Evolutionary conservation across 1,140 invertebrate genomes (phyloP).

Genomic region (Zophobas atratus): DNA sequence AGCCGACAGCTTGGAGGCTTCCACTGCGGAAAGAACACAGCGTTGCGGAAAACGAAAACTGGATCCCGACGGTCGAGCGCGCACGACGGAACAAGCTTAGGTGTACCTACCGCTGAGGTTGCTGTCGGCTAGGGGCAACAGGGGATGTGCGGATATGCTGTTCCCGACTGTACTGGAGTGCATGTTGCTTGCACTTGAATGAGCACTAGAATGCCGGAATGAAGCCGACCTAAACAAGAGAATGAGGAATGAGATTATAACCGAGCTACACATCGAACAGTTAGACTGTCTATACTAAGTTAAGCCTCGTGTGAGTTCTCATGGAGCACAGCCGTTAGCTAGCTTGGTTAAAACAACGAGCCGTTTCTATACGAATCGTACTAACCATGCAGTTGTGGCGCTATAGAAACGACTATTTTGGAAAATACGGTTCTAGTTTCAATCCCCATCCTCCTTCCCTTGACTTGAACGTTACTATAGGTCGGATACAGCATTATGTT

Average conservation of each 20-base stretch:
- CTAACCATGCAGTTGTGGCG: constrained; percentile 38
- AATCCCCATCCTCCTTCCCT: constrained; percentile 67
- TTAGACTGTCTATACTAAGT: constrained; percentile 54
- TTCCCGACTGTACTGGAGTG: constrained; percentile 67
- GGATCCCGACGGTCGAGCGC: background rate
- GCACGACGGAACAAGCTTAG: background rate
- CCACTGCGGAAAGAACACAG: constrained; percentile 57
- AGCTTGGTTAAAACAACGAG: constrained; percentile 45
- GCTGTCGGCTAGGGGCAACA: constrained; percentile 68
- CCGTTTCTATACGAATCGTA: background rate
- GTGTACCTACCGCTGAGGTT: constrained; percentile 67
- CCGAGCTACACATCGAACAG: constrained; percentile 57
- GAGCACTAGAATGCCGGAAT: constrained; percentile 67
- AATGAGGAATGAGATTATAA: constrained; percentile 65
- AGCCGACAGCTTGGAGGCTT: constrained; percentile 68
- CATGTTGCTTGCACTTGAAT: constrained; percentile 67
- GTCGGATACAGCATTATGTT: constrained; percentile 64
- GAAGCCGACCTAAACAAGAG: constrained; percentile 68
- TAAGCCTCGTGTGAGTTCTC: constrained; percentile 48
- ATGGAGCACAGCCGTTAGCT: constrained; percentile 60
- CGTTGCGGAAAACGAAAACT: background rate
- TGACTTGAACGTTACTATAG: constrained; percentile 45
- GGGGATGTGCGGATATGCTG: constrained; percentile 68
- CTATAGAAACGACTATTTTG: constrained; percentile 54
- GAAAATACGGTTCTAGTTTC: constrained; percentile 46